Evolutionary conservation across 2,113 vertebrate species (phyloP), one percentile per base, ranked within the genome.

Genomic region (Reinhardtius hippoglossoides): DNA sequence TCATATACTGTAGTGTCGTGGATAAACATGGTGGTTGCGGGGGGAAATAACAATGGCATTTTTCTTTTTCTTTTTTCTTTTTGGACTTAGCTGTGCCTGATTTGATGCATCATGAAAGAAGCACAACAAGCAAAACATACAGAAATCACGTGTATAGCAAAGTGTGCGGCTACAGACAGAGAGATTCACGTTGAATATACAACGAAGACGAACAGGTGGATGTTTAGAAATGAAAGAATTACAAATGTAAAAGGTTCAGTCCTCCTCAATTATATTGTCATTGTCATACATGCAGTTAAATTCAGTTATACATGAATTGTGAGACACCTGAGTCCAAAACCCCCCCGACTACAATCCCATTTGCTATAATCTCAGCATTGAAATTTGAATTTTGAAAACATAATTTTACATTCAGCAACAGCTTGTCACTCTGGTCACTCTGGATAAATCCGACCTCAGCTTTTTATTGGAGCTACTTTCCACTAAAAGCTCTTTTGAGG

Each of bases 1-100:
- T 67, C 44, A 73, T 83, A 69, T 79, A 82, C 60, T 79, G 78
- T 59, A 67, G 80, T 70, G 35, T 54, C 42, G 70, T 59, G 46
- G 71, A 69, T 70, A 71, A 80, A 79, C 66, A 67, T 64, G 23
- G 71, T 73, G 57, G 64, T 40, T 72, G 46, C 37, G 35, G 18
- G 4, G 21, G 3, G 21, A 23, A 24, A 46, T 14, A 64, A 61
- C 4, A 44, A 69, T 12, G 4, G 31, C 1, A 1, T 21, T 66
- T 67, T 81, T 31, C 10, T 21, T 18, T 40, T 31, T 37, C 24
- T 23, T 65, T 78, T 66, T 4, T 18, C 4, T 50, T 2, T 50
- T 20, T 50, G 46, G 55, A 13, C 48, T 63, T 54, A 57, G 72
- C 62, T 15, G n/a, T 61, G 40, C 14, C 26, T 31, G 18, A 82